phyloP scores from a whole-genome alignment of 2,113 vertebrate species.

The Pelvicachromis taeniatus region DNA sequence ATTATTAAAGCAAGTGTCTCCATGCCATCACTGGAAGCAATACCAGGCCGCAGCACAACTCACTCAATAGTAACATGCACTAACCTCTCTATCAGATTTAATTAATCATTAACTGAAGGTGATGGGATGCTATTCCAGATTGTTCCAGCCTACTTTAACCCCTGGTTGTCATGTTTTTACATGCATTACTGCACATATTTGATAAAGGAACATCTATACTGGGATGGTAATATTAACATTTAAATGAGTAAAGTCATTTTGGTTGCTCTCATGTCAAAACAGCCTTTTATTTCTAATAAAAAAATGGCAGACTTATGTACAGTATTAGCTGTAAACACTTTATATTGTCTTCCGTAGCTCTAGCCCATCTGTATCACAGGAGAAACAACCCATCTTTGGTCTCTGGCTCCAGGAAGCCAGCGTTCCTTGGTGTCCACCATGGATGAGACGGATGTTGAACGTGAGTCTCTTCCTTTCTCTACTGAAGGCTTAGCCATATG shows the following conservation, averaged over 20 bases:
- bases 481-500: neutral
- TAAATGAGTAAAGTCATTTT: neutral
- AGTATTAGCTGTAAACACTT: neutral
- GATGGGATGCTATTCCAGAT: neutral
- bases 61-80: neutral
- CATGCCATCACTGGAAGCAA: neutral
- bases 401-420: slow-evolving; percentile 34
- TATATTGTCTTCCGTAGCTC: neutral
- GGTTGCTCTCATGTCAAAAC: neutral
- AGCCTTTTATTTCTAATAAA: neutral
- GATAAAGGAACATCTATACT: neutral
- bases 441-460: slow-evolving; percentile 73
- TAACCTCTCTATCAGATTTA: neutral
- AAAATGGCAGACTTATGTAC: neutral
- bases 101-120: neutral
- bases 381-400: neutral
- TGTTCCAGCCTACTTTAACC: neutral
- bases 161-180: neutral
- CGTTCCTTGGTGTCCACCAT: slow-evolving; percentile 44
- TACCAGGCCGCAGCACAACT: neutral
- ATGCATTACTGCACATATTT: neutral
- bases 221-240: neutral
- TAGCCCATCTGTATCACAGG: neutral
- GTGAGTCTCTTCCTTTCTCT: slow-evolving; percentile 52
- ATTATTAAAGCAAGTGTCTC: neutral